phyloP scores from a whole-genome alignment of 2,888 invertebrate species.

The Meghimatium bilineatum region DNA sequence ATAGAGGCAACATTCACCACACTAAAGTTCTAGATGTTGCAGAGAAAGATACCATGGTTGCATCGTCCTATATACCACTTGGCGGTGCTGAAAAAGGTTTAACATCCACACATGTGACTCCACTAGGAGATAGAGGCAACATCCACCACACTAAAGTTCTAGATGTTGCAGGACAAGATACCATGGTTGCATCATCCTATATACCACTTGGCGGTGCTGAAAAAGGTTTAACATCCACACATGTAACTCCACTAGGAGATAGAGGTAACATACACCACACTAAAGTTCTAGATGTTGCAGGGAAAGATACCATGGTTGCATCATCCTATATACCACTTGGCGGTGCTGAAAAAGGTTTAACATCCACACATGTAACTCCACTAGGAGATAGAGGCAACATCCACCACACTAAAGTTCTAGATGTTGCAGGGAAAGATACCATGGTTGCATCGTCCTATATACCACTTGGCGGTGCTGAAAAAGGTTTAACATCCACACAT shows the following conservation, averaged over 20 bases:
- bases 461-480: constrained; percentile 4
- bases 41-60: constrained; percentile 25
- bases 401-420: constrained; percentile 38
- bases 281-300: constrained; percentile 41
- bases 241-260: constrained; percentile 33
- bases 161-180: constrained; percentile 39
- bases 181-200: background rate
- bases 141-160: constrained; percentile 30
- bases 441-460: constrained; percentile 8
- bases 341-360: background rate
- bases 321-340: constrained; percentile 25
- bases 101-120: background rate
- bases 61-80: constrained; percentile 22
- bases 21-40: constrained; percentile 44
- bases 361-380: constrained; percentile 9
- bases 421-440: constrained; percentile 45
- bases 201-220: constrained; percentile 10
- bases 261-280: constrained; percentile 37
- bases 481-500: background rate
- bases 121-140: constrained; percentile 39
- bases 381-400: constrained; percentile 45
- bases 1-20: constrained; percentile 32
- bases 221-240: background rate
- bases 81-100: background rate
- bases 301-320: constrained; percentile 30